Base-by-base conservation (phyloP, 2,797 vertebrate species). In the Pseudocheirus occidentalis region DNA sequence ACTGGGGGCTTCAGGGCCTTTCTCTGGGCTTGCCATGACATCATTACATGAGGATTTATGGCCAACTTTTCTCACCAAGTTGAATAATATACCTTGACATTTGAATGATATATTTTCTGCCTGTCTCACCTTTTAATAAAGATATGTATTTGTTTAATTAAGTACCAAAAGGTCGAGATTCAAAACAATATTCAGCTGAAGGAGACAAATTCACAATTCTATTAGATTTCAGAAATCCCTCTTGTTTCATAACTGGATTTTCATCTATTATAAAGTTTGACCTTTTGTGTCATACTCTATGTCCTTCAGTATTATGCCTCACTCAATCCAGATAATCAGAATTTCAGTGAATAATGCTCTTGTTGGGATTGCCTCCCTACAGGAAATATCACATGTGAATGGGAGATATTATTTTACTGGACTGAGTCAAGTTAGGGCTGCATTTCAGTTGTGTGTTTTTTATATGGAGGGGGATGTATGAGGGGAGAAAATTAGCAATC, bases 141-240 rank as follows among this genome's bases (percentile, higher is more conserved):
- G 52, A 10, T 59, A 89, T 27, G 0, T 55, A 55, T 95, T 95
- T 96, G 29, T 87, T 62, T 94, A 10, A 93, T 90, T 95, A 53
- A 89, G 27, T 93, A 92, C 28, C 92, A 7, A 58, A 93, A 18
- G 93, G 46, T 93, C 50, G 73, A 9, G 90, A 46, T 31, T 54
- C 34, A 92, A 94, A 93, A 87, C 92, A 95, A 94, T 28, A 94
- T 57, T 95, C 58, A 54, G 31, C 94, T 73, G 66, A 73, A 73
- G 73, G 27, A 55, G 31, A 46, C 73, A 81, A 92, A 46, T 40
- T 58, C 12, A 55, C 6, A 90, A 6, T 93, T 96, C 94, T 87
- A 53, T 24, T 59, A 55, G 73, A 90, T 81, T 81, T 40, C 73
- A 24, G 40, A 89, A 28, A 59, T 87, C 93, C 57, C n/a, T 90